Percentiles rank a stretch among this genome's conserved stretches.
These are phyloP conservation scores for Tenualosa thibaudeaui DNA, from an alignment of 2,797 vertebrate species.

Conservation along the genomic window DNA sequence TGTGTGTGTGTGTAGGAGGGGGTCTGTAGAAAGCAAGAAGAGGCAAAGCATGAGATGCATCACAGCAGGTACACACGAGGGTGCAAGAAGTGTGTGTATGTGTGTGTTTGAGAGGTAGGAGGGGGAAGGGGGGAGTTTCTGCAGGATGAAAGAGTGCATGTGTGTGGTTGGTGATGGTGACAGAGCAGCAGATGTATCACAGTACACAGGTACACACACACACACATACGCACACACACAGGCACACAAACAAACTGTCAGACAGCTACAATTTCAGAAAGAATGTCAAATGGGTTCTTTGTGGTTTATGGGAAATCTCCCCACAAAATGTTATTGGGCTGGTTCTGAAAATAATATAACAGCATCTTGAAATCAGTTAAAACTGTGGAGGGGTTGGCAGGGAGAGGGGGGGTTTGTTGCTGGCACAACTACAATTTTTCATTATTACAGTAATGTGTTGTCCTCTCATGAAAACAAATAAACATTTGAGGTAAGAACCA, in stretches of 20 bases:
- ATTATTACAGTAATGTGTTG: neutral
- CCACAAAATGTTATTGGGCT: neutral
- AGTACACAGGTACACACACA: neutral
- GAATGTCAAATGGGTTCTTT: neutral
- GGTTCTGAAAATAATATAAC: neutral
- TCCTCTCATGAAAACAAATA: slow-evolving; percentile 3
- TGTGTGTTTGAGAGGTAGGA: neutral
- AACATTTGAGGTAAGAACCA: neutral
- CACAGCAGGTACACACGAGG: too few species aligned
- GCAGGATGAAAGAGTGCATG: too few species aligned
- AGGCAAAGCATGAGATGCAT: neutral
- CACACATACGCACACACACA: too few species aligned
- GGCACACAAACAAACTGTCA: neutral
- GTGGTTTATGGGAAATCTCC: neutral
- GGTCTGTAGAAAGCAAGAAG: neutral
- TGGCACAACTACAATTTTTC: neutral
- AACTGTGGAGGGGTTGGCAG: neutral
- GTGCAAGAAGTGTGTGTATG: neutral
- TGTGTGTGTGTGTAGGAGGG: neutral
- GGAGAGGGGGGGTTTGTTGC: neutral
- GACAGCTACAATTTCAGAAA: neutral
- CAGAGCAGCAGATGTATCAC: too few species aligned
- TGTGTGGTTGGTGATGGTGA: too few species aligned
- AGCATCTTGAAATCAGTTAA: neutral
- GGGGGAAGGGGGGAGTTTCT: too few species aligned